Evolutionary conservation across 1,140 invertebrate species (phyloP).

Genomic region (Odontomachus brunneus): DNA sequence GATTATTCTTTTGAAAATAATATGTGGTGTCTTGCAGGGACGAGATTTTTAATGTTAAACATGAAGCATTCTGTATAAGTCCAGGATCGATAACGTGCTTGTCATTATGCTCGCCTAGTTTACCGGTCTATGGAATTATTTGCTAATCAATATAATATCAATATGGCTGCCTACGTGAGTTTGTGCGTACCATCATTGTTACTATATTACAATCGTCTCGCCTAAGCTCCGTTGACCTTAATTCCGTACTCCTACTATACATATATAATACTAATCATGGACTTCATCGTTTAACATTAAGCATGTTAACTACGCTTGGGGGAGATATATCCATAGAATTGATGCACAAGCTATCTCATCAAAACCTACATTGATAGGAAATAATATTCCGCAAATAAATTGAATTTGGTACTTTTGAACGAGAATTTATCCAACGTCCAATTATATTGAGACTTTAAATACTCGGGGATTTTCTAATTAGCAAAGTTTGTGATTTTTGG

Average conservation of each 20-base stretch:
- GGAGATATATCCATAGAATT: background rate
- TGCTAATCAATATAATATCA: slow-evolving; percentile 38
- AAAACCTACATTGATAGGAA: too few species aligned
- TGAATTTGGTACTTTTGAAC: background rate
- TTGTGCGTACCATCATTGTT: slow-evolving; percentile 47
- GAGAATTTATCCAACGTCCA: background rate
- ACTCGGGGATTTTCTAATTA: background rate
- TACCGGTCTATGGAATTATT: slow-evolving; percentile 36
- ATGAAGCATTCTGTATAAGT: slow-evolving; percentile 37
- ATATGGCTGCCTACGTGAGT: slow-evolving; percentile 39
- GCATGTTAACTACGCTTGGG: slow-evolving; percentile 9
- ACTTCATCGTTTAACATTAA: slow-evolving; percentile 59
- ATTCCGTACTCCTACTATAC: slow-evolving; percentile 16
- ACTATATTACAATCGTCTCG: slow-evolving; percentile 41
- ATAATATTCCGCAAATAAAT: background rate
- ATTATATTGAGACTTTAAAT: slow-evolving; percentile 11
- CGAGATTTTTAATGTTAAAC: slow-evolving; percentile 52
- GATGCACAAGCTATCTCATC: background rate
- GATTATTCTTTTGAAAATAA: slow-evolving; percentile 13
- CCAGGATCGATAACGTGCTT: slow-evolving; percentile 31
- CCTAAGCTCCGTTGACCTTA: slow-evolving; percentile 9
- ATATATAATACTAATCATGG: slow-evolving; percentile 41
- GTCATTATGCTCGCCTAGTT: slow-evolving; percentile 16
- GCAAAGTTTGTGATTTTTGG: background rate
- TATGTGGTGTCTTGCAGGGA: background rate